Percentiles rank a stretch among this genome's conserved stretches.
Conservation (phyloP, 2,797 vertebrate genomes). For the Coendou prehensilis region DNA sequence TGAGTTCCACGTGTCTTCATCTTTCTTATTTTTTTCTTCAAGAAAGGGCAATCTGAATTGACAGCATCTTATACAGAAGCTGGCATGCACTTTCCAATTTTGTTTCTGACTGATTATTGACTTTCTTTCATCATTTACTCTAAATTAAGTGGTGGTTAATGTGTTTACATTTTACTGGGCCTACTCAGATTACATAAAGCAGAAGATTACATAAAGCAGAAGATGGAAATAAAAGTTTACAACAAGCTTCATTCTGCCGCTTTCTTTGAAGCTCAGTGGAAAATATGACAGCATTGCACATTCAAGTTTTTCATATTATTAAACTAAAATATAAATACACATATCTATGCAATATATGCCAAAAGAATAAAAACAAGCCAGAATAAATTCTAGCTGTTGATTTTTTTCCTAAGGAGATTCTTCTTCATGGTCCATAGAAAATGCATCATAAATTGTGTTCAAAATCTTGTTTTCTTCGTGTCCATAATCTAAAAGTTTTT, state of each 20-base stretch:
- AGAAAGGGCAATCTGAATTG: conserved; percentile 59
- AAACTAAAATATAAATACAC: conserved; percentile 14
- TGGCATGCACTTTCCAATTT: conserved; percentile 74
- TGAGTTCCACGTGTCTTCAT: background rate
- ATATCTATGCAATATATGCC: background rate
- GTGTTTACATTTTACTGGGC: conserved; percentile 82
- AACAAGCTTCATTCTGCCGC: conserved; percentile 75
- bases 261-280: conserved; percentile 78
- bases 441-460: background rate
- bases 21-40: conserved; percentile 19
- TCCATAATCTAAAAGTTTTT: background rate
- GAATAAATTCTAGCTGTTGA: conserved; percentile 51
- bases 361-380: background rate
- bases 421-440: background rate
- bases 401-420: conserved; percentile 40
- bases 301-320: conserved; percentile 67
- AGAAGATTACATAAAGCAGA: conserved; percentile 83
- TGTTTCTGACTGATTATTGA: conserved; percentile 85
- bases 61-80: conserved; percentile 73
- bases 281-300: conserved; percentile 79
- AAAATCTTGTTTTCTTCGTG: background rate
- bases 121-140: conserved; percentile 77
- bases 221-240: conserved; percentile 82
- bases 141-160: conserved; percentile 83
- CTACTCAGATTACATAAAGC: conserved; percentile 87